A percentile compares a stretch with the other conserved stretches of the same genome.
Conservation (phyloP, 2,797 vertebrate species). For the Periophthalmus magnuspinnatus region DNA sequence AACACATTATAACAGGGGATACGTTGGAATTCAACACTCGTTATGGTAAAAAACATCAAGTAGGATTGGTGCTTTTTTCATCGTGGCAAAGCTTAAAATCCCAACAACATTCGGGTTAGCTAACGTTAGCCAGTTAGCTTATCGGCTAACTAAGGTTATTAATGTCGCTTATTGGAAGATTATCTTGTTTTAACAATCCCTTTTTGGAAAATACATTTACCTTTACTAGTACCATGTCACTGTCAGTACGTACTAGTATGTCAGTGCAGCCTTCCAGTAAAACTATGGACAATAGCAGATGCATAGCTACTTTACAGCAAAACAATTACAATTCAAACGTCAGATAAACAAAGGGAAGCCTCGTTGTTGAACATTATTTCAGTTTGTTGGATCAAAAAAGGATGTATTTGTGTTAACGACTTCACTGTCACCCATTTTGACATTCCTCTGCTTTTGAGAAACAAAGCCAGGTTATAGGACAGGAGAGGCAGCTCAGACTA, state of each 20-base stretch:
- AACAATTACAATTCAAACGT: constrained; percentile 31
- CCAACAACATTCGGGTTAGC: constrained; percentile 37
- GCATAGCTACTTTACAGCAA: constrained; percentile 17
- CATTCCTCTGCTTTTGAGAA: constrained; percentile 66
- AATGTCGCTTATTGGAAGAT: constrained; percentile 12
- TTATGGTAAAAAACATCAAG: constrained; percentile 32
- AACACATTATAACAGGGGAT: constrained; percentile 1
- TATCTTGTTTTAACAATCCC: constrained; percentile 31
- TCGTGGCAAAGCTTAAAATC: constrained; percentile 33
- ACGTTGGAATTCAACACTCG: constrained; percentile 11
- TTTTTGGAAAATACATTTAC: constrained; percentile 32
- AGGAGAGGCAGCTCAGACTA: constrained; percentile 76
- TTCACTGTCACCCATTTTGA: constrained; percentile 68
- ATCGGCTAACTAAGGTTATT: constrained; percentile 36
- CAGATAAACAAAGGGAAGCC: constrained; percentile 48
- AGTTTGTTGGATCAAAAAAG: constrained; percentile 25
- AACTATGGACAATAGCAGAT: constrained; percentile 19
- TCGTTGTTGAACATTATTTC: constrained; percentile 38
- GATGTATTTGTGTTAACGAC: constrained; percentile 54
- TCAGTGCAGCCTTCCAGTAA: constrained; percentile 8
- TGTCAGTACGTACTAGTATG: constrained; percentile 39
- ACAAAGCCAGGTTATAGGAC: constrained; percentile 77
- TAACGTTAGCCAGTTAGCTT: constrained; percentile 52
- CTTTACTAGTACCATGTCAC: constrained; percentile 19
- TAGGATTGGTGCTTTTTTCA: constrained; percentile 41